Percentiles rank a stretch among this genome's conserved stretches.
These are phyloP conservation scores for Antitype chi DNA, from an alignment of 2,888 invertebrate genomes.

Conservation along the genomic window DNA sequence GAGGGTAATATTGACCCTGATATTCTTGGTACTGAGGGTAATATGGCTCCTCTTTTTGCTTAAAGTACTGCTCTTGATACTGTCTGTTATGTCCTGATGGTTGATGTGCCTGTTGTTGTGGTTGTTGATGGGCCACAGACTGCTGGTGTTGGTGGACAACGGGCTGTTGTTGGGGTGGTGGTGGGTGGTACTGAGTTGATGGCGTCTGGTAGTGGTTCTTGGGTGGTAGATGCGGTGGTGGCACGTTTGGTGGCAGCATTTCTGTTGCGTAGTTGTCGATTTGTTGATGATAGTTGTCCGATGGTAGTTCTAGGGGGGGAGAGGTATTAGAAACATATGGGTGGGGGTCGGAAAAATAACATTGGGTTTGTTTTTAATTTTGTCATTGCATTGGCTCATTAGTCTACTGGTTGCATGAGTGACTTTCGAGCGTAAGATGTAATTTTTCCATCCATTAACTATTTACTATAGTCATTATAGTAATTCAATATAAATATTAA, in stretches of 20 bases:
- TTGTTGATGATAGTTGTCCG: constrained; percentile 88
- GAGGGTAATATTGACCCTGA: constrained; percentile 42
- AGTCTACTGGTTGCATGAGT: constrained; percentile 6
- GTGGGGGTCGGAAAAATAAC: constrained; percentile 59
- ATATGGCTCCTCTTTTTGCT: constrained; percentile 56
- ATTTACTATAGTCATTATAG: too few species aligned
- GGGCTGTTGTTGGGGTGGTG: constrained; percentile 48
- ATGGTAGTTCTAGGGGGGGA: constrained; percentile 79
- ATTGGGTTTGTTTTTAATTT: not conserved
- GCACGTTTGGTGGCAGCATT: constrained; percentile 81
- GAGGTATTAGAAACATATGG: constrained; percentile 75
- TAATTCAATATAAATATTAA: too few species aligned
- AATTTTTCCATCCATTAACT: too few species aligned
- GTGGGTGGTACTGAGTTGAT: constrained; percentile 69
- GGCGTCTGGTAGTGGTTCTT: constrained; percentile 86
- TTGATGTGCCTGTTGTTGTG: constrained; percentile 59
- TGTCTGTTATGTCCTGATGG: constrained; percentile 69
- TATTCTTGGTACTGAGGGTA: constrained; percentile 72
- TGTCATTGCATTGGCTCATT: not conserved
- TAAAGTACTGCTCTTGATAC: constrained; percentile 66
- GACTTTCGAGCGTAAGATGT: not conserved
- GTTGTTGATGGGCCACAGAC: constrained; percentile 36
- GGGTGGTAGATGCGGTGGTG: constrained; percentile 81
- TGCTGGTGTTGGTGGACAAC: constrained; percentile 24
- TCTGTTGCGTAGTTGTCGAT: constrained; percentile 87